Evolutionary conservation across 1,140 invertebrate genomes (phyloP), one percentile per base, ranked within the genome.

Genomic region (Brachionus calyciflorus): DNA sequence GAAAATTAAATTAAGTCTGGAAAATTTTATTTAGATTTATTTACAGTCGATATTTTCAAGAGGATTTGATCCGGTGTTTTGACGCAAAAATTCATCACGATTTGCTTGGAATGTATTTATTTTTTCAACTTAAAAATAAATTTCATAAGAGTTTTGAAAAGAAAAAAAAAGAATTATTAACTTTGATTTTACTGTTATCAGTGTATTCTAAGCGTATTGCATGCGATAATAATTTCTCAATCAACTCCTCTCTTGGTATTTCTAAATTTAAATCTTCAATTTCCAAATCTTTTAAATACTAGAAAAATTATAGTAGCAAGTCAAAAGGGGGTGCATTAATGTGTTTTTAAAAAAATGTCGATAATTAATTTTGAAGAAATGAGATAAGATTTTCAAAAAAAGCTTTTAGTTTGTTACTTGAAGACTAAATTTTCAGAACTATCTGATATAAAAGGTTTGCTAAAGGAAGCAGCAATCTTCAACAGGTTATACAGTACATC

Each of bases 181-280:
- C 6, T 41, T 41, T 28, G 33, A 26, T 81, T 85, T 87, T 87
- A 92, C 91, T 87, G 85, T 92, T 89, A 81, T 94, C 92, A 26
- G 89, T 88, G 84, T 91, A 93, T 82, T 93, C 91, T 46, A 93
- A 87, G 81, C 90, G 87, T 10, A 95, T 87, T 68, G 93, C 93
- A 81, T 90, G 88, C 1, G 90, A 90, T 1, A 94, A 80, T n/a
- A 96, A 82, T 92, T 93, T 96, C 80, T 94, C 92, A 0, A 94
- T 80, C n/a, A 86, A 78, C 60, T 80, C 81, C 28, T 78, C 51
- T 81, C 90, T 88, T 79, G 93, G 89, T 77, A 14, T 84, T 82
- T 14, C 89, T 89, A 10, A 0, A 33, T 57, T 48, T 84, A 90
- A 90, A 70, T 78, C 80, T 1, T 86, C 85, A 80, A 86, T 87